phyloP scores from a whole-genome alignment of 2,797 vertebrate genomes.

The Mareca penelope region DNA sequence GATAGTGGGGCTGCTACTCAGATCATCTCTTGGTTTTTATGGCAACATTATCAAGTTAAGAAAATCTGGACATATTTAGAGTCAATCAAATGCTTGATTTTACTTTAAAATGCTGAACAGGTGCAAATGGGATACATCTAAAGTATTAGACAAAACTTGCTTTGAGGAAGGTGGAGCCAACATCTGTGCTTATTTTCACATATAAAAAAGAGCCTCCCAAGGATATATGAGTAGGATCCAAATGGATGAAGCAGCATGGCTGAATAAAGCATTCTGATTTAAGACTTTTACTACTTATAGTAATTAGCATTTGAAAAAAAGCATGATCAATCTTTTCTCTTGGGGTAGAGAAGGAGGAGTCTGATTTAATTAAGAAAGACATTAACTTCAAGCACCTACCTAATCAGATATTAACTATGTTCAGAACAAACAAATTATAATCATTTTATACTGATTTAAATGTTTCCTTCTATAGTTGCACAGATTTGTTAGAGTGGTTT shows the following conservation, averaged over 20 bases:
- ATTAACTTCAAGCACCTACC: conserved; percentile 39
- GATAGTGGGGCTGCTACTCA: neutral
- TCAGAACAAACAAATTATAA: conserved; percentile 18
- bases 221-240: conserved; percentile 72
- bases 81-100: conserved; percentile 49
- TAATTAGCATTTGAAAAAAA: conserved; percentile 67
- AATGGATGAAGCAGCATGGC: conserved; percentile 19
- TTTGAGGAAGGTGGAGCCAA: conserved; percentile 83
- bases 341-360: conserved; percentile 25
- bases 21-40: conserved; percentile 17
- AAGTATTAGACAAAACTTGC: conserved; percentile 85
- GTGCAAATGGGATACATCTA: conserved; percentile 83
- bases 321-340: conserved; percentile 13
- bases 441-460: neutral
- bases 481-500: neutral
- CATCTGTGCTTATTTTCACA: conserved; percentile 88
- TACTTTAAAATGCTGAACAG: conserved; percentile 78
- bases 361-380: conserved; percentile 69
- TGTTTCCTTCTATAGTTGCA: neutral
- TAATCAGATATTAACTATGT: conserved; percentile 52
- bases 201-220: conserved; percentile 76
- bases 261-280: conserved; percentile 52
- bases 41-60: conserved; percentile 42
- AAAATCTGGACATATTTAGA: conserved; percentile 68
- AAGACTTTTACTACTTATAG: conserved; percentile 26